These are phyloP conservation scores for Cyphomyrmex costatus DNA, from an alignment of 1,140 invertebrate genomes.

Conservation along the genomic window DNA sequence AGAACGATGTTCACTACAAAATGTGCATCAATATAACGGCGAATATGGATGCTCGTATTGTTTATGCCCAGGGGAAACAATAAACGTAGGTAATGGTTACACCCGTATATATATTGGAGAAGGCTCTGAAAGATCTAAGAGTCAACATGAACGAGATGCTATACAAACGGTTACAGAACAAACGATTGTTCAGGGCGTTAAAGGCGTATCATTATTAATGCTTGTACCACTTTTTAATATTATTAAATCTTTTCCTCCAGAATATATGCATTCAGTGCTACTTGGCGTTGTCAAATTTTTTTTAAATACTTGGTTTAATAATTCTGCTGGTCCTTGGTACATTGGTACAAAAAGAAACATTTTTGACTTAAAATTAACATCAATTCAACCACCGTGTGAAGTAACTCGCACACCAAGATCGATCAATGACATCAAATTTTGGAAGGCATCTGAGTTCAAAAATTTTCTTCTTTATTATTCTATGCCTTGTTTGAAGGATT, in stretches of 20 bases:
- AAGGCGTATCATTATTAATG: neutral
- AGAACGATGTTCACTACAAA: neutral
- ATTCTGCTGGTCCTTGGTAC: neutral
- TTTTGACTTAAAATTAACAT: neutral
- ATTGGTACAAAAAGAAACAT: neutral
- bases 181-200: neutral
- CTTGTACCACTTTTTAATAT: neutral
- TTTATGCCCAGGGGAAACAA: neutral
- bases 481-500: neutral
- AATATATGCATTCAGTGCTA: neutral
- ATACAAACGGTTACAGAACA: neutral
- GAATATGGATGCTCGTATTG: neutral
- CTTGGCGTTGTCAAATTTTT: neutral
- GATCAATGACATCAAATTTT: neutral
- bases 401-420: neutral
- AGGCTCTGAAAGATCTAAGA: neutral
- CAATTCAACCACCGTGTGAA: neutral
- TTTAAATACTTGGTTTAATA: neutral
- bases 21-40: neutral
- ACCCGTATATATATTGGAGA: neutral
- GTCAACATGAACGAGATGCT: neutral
- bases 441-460: neutral
- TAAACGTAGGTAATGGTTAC: neutral
- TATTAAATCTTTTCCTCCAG: neutral
- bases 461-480: conserved; percentile 3